Percentiles rank a stretch among this genome's conserved stretches.
Conservation (phyloP, 2,797 vertebrate genomes). For the Sibirionetta formosa region DNA sequence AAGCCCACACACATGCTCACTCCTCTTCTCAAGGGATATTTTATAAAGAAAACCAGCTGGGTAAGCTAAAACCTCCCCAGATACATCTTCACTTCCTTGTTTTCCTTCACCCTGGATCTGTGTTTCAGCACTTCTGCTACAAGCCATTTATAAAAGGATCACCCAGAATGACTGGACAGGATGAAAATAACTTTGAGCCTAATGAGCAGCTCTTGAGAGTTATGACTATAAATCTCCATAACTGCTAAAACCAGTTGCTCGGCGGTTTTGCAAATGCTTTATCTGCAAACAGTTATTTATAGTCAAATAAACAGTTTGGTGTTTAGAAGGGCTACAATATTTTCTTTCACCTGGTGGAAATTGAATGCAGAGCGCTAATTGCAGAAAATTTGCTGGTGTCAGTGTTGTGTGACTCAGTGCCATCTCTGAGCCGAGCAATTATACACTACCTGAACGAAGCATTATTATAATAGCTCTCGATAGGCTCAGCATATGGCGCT, state of each 20-base stretch:
- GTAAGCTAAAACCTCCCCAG: not conserved
- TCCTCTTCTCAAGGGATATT: not conserved
- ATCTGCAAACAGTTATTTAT: conserved; percentile 54
- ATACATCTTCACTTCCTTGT: not conserved
- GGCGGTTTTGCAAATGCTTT: conserved; percentile 40
- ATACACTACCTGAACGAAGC: conserved; percentile 60
- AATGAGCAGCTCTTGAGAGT: conserved; percentile 54
- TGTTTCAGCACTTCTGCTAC: conserved; percentile 28
- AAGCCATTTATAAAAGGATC: conserved; percentile 43
- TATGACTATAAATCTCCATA: conserved; percentile 35
- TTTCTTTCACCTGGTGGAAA: conserved; percentile 61
- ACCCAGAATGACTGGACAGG: not conserved
- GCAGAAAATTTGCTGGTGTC: conserved; percentile 69
- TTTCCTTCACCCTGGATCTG: not conserved
- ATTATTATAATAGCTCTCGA: conserved; percentile 61
- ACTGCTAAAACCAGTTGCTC: conserved; percentile 52
- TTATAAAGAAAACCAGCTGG: not conserved
- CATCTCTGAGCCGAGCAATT: conserved; percentile 70
- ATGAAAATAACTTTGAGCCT: conserved; percentile 46
- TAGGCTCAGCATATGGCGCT: conserved; percentile 69
- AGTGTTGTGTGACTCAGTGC: conserved; percentile 71
- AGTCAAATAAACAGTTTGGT: conserved; percentile 66
- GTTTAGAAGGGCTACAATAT: conserved; percentile 35
- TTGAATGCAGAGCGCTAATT: conserved; percentile 64
- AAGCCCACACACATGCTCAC: not conserved